Base-by-base conservation (phyloP, 2,888 invertebrate genomes). In the Caenorhabditis sp. region DNA sequence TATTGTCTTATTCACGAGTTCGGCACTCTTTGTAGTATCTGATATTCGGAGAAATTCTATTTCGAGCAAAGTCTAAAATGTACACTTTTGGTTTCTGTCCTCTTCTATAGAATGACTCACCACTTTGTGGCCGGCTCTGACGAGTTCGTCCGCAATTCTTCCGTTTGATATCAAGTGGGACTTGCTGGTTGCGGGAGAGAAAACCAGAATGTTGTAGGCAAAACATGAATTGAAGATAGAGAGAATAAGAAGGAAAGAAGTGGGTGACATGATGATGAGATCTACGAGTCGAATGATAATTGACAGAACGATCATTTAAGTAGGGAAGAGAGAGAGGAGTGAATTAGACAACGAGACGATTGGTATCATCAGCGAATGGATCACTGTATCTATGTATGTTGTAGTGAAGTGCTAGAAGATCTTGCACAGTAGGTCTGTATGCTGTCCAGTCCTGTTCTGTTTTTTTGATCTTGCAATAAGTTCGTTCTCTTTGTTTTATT, bases 101-200 rank as follows among this genome's bases (percentile, higher is more conserved):
- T 7, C 5, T 39, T 43, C 7, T 1, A 15, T 32, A 1, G 9
- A 32, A 43, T 15, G 1, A 68, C 83, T 41, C 30, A 84, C 84
- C 55, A 85, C 85, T 37, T 85, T 74, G 59, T 85, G 85, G 6
- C 83, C 84, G 20, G 83, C 85, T 37, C 55, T 62, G 11, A 79
- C 83, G 26, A 85, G 56, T 8, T 79, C 81, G 61, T 85, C 85
- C 1, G 85, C 85, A 24, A 85, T 81, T 43, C 84, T 50, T 13
- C 78, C 82, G 39, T 84, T 82, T 2, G 78, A 76, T 13, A 84
- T 81, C 79, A 85, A 73, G 48, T 85, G 85, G 2, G 79, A 80
- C 58, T 76, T 75, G 48, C 76, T 76, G 11, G 75, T 76, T 0
- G 78, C 68, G 2, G 82, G 82, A 7, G 79, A 78, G 41, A 82